Conservation (phyloP, 2,113 vertebrate genomes). For the Ptyas mucosa region DNA sequence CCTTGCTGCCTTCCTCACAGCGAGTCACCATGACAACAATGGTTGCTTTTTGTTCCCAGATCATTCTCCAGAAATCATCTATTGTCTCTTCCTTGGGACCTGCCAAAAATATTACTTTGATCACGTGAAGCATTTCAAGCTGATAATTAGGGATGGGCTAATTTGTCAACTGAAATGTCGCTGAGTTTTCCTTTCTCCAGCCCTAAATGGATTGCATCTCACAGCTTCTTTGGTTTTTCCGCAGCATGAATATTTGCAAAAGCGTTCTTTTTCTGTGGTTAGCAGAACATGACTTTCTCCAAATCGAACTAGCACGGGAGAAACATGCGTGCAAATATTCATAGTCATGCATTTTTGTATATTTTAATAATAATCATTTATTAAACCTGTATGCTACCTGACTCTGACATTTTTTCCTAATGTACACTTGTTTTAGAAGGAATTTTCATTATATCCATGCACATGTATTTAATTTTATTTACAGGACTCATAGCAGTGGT, state of each 20-base stretch:
- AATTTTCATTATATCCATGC: background rate
- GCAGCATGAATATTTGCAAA: background rate
- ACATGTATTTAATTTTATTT: background rate
- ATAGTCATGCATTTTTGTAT: background rate
- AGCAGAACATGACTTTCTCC: background rate
- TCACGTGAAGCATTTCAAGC: background rate
- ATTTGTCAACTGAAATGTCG: background rate
- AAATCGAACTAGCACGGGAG: background rate
- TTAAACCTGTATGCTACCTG: background rate
- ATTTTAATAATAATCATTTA: background rate
- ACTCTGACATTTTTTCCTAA: background rate
- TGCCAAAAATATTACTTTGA: constrained; percentile 48
- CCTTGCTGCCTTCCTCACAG: constrained; percentile 93
- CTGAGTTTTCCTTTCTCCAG: background rate
- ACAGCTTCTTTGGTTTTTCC: background rate
- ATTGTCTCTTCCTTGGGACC: constrained; percentile 94
- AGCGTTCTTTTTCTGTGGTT: background rate
- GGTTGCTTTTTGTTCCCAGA: constrained; percentile 96
- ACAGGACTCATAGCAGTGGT: background rate
- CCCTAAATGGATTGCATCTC: background rate
- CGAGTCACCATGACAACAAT: constrained; percentile 97
- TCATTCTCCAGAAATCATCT: constrained; percentile 95
- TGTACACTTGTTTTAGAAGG: background rate
- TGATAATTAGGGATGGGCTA: background rate
- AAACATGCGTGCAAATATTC: background rate